Evolutionary conservation across 2,888 invertebrate genomes (phyloP).

Genomic region (Pelosia muscerda): DNA sequence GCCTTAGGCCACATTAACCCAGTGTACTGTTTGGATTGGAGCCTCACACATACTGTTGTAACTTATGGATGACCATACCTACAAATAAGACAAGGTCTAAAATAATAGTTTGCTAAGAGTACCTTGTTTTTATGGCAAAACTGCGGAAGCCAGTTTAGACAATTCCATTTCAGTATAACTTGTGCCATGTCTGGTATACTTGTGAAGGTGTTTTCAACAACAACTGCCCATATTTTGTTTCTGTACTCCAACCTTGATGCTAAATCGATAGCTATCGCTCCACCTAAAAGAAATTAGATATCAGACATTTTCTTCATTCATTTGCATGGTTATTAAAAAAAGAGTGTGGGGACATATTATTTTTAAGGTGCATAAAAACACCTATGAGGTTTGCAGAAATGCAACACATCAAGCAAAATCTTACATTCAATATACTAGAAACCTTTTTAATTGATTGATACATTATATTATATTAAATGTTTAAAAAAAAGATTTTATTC

Average conservation of each 20-base stretch:
- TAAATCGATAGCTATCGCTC: constrained; percentile 96
- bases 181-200: constrained; percentile 97
- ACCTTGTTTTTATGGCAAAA: constrained; percentile 97
- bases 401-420: too few relatives aligned
- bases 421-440: too few relatives aligned
- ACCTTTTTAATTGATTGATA: too few relatives aligned
- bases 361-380: too few relatives aligned
- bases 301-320: too few relatives aligned
- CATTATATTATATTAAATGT: too few relatives aligned
- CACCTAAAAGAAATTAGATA: constrained; percentile 85
- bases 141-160: constrained; percentile 92
- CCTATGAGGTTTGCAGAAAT: too few relatives aligned
- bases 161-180: constrained; percentile 91
- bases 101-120: constrained; percentile 32
- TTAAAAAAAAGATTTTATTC: too few relatives aligned
- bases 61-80: not conserved
- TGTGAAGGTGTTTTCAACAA: constrained; percentile 98
- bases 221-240: constrained; percentile 93
- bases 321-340: too few relatives aligned
- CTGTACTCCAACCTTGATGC: constrained; percentile 92
- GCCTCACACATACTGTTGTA: not conserved
- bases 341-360: too few relatives aligned
- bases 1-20: too few relatives aligned
- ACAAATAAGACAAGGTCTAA: not conserved
- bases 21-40: too few relatives aligned